A percentile compares a stretch with the other conserved stretches of the same genome.
These are phyloP conservation scores for Gymnothorax javanicus DNA, from an alignment of 2,797 vertebrate genomes.

Conservation along the genomic window DNA sequence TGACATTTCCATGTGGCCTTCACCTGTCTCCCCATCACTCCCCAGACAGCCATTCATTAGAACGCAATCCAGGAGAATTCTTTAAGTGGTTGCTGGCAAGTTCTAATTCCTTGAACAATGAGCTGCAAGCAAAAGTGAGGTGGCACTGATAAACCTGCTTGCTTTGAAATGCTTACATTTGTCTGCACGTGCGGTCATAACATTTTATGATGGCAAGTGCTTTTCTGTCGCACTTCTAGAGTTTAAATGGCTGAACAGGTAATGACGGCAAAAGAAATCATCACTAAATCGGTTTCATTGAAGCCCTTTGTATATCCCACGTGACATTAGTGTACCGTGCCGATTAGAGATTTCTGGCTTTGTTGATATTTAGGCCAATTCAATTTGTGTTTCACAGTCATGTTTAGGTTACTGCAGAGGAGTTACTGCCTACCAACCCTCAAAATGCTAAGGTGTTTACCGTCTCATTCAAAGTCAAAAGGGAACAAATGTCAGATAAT, in stretches of 20 bases:
- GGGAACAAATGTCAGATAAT: background rate
- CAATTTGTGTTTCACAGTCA: background rate
- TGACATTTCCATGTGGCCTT: constrained; percentile 34
- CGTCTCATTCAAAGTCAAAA: background rate
- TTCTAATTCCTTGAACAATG: background rate
- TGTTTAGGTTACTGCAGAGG: background rate
- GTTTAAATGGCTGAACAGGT: constrained; percentile 69
- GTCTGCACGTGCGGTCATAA: background rate
- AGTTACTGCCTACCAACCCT: background rate
- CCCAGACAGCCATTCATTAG: background rate
- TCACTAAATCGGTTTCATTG: constrained; percentile 66
- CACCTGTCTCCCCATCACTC: background rate
- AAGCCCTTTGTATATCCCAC: background rate
- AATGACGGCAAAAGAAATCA: constrained; percentile 67
- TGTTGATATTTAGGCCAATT: background rate
- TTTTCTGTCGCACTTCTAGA: constrained; percentile 44
- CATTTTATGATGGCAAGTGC: constrained; percentile 51
- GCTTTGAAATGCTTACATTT: constrained; percentile 42
- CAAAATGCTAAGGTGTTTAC: background rate
- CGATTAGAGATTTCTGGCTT: background rate
- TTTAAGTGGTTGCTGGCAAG: too few species aligned
- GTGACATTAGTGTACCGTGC: background rate
- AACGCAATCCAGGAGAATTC: background rate
- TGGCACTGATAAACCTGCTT: constrained; percentile 36
- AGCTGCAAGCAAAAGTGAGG: background rate